These are phyloP conservation scores for Apamea crenata DNA, from an alignment of 2,888 invertebrate genomes.

Conservation along the genomic window DNA sequence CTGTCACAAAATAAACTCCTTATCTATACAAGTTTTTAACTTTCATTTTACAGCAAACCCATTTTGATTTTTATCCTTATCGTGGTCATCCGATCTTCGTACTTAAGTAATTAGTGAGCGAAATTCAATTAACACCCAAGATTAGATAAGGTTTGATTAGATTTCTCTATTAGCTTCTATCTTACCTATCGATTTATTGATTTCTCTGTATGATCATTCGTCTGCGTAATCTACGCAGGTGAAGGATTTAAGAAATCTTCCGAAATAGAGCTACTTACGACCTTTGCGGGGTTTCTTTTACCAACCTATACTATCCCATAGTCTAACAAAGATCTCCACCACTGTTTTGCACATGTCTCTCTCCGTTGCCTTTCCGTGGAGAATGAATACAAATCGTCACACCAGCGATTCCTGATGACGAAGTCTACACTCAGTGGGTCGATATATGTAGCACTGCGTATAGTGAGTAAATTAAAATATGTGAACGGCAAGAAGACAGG, in stretches of 20 bases:
- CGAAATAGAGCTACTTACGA: not conserved
- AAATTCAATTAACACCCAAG: slow-evolving; percentile 35
- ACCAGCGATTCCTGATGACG: not conserved
- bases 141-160: slow-evolving; percentile 37
- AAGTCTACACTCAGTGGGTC: not conserved
- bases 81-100: slow-evolving; percentile 1
- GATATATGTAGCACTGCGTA: no score
- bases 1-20: not conserved
- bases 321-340: not conserved
- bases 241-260: not conserved
- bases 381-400: not conserved
- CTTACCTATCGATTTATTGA: not conserved
- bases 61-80: slow-evolving; percentile 9
- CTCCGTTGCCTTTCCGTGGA: no score
- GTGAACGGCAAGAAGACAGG: not conserved
- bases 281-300: not conserved
- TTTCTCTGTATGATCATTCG: not conserved
- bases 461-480: slow-evolving; percentile 14
- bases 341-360: not conserved
- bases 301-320: no score
- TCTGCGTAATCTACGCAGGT: no score
- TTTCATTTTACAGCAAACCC: no score
- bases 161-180: slow-evolving; percentile 26
- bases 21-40: not conserved
- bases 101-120: slow-evolving; percentile 25